Base-by-base conservation (phyloP, 2,888 invertebrate species). In the Dioctria rufipes region DNA sequence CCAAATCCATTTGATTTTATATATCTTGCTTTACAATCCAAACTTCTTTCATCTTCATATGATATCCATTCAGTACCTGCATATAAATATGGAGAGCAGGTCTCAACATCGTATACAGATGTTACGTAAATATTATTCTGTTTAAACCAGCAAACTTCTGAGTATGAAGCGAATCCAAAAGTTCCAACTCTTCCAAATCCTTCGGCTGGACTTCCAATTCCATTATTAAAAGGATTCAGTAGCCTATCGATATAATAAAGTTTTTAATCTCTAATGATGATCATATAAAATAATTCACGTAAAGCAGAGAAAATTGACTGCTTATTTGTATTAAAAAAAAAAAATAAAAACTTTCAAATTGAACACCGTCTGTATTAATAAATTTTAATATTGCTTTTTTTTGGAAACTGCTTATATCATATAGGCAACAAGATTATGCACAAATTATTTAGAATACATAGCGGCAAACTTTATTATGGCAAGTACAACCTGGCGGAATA, bases 21-120 rank as follows among this genome's bases (percentile, higher is more conserved):
- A 87, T 91, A 95, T 81, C 90, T 89, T 0, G 93, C 90, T 90
- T 93, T 96, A 85, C 92, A 92, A 78, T 89, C 90, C 3, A 95
- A 90, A 88, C 96, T 96, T 71, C 90, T 87, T 42, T 91, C 90
- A 85, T 94, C 92, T 83, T 97, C 97, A 86, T 93, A 96, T 0
- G 96, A 95, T 63, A 96, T 91, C 97, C 97, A 97, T 84, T 96
- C 94, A 13, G 88, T 88, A 69, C 90, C 90, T 81, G 91, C 91
- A 84, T 92, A 93, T 5, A 94, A 90, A 88, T 95, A 97, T 0
- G 97, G 96, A 61, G 95, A 96, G 85, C 92, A 92, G 5, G 94
- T 92, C 58, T 92, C 91, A 6, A 90, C 87, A 85, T 96, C 95
- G 85, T 93, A 94, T 54, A 92, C 88, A 5, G 90, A 89, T 0